phyloP scores from a whole-genome alignment of 2,888 invertebrate species.

The Trimorus sp. region DNA sequence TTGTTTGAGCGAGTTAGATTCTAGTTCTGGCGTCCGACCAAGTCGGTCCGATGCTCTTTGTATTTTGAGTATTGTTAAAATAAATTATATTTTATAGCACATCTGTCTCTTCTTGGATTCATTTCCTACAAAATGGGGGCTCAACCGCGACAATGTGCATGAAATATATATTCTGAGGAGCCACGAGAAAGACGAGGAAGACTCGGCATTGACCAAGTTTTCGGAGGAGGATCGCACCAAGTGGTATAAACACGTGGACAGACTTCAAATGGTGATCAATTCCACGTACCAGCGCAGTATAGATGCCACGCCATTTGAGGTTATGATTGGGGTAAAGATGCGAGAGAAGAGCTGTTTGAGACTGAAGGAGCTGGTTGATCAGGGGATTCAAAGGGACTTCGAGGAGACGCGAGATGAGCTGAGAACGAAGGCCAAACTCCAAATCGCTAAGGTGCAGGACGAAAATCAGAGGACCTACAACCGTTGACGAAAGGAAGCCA shows the following conservation, averaged over 20 bases:
- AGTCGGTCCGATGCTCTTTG: no score
- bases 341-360: not conserved
- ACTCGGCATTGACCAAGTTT: constrained; percentile 25
- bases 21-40: no score
- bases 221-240: constrained; percentile 24
- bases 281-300: constrained; percentile 47
- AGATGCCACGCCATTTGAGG: constrained; percentile 39
- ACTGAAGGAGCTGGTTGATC: not conserved
- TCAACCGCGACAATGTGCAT: no score
- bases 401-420: not conserved
- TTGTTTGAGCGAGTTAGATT: no score
- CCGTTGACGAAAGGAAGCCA: not conserved
- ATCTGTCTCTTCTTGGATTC: no score
- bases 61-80: no score
- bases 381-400: not conserved
- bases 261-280: constrained; percentile 30
- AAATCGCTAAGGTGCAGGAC: constrained; percentile 56
- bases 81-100: no score
- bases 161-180: no score
- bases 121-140: no score
- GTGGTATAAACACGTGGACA: constrained; percentile 38
- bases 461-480: constrained; percentile 61
- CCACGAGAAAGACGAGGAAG: no score
- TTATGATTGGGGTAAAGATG: constrained; percentile 33
- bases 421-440: constrained; percentile 35